These are phyloP conservation scores for Anhinga rufa DNA, from an alignment of 2,113 vertebrate species.

Conservation along the genomic window DNA sequence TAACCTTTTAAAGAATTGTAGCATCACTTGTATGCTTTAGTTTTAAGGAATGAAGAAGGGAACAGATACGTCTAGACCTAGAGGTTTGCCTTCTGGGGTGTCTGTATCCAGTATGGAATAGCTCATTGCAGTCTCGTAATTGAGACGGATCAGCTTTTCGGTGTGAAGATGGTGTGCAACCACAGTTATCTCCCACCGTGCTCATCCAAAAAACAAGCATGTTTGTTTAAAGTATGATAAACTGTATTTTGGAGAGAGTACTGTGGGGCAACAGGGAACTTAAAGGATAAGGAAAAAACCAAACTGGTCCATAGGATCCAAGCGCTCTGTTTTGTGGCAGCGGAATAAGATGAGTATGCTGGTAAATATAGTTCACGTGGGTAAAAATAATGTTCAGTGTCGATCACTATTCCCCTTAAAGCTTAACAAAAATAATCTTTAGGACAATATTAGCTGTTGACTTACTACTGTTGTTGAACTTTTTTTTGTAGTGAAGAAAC, in stretches of 20 bases:
- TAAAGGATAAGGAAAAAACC: neutral
- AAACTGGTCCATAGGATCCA: neutral
- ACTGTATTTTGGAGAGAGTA: neutral
- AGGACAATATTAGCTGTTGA: neutral
- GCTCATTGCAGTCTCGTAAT: neutral
- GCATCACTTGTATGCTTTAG: rapidly evolving
- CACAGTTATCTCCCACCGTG: neutral
- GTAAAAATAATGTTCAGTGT: neutral
- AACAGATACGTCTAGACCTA: neutral
- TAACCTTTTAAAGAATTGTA: neutral
- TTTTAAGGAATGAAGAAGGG: neutral
- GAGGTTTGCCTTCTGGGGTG: rapidly evolving
- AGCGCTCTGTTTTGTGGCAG: neutral
- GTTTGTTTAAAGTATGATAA: neutral
- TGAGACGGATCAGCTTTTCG: neutral
- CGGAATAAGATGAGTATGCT: neutral
- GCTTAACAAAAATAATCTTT: neutral
- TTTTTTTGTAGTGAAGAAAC: neutral
- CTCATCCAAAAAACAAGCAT: neutral
- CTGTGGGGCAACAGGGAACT: neutral
- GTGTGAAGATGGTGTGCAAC: neutral
- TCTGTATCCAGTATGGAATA: neutral
- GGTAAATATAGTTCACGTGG: neutral
- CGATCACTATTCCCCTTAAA: neutral
- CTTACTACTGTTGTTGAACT: neutral